A percentile compares a stretch with the other conserved stretches of the same genome.
phyloP scores from a whole-genome alignment of 2,888 invertebrate genomes.

The Watsonalla binaria region DNA sequence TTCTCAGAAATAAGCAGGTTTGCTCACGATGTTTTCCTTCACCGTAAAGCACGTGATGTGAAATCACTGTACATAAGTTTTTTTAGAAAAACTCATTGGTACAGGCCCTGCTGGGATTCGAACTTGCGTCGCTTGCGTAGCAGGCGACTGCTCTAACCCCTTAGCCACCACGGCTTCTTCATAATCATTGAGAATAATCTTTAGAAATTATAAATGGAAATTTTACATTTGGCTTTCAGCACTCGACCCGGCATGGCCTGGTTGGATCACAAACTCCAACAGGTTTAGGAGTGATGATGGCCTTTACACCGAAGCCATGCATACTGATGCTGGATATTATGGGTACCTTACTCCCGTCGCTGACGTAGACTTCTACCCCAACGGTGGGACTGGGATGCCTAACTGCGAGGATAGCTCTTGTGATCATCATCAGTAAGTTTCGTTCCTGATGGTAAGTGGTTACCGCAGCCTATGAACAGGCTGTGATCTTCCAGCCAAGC shows the following conservation, averaged over 20 bases:
- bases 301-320: slow-evolving; percentile 10
- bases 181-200: too few relatives aligned
- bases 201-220: too few relatives aligned
- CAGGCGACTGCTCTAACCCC: too few relatives aligned
- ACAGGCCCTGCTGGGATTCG: too few relatives aligned
- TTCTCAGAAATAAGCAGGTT: too few relatives aligned
- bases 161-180: too few relatives aligned
- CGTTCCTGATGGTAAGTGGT: not conserved
- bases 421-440: not conserved
- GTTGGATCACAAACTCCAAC: slow-evolving; percentile 3
- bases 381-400: slow-evolving; percentile 11
- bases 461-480: not conserved
- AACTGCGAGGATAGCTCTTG: slow-evolving; percentile 7
- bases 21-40: too few relatives aligned
- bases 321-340: slow-evolving; percentile 6
- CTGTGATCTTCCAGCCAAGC: too few relatives aligned
- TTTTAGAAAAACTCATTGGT: too few relatives aligned
- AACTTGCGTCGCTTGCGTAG: too few relatives aligned
- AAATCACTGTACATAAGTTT: too few relatives aligned
- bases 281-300: slow-evolving; percentile 7
- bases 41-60: too few relatives aligned
- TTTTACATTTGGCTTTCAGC: not conserved
- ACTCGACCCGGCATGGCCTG: slow-evolving; percentile 11
- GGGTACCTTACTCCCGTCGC: slow-evolving; percentile 5
- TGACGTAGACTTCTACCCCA: slow-evolving; percentile 14